Percentiles rank a stretch among this genome's conserved stretches.
These are phyloP conservation scores for Steinernema scapterisci DNA, from an alignment of 2,888 invertebrate species.

Conservation along the genomic window DNA sequence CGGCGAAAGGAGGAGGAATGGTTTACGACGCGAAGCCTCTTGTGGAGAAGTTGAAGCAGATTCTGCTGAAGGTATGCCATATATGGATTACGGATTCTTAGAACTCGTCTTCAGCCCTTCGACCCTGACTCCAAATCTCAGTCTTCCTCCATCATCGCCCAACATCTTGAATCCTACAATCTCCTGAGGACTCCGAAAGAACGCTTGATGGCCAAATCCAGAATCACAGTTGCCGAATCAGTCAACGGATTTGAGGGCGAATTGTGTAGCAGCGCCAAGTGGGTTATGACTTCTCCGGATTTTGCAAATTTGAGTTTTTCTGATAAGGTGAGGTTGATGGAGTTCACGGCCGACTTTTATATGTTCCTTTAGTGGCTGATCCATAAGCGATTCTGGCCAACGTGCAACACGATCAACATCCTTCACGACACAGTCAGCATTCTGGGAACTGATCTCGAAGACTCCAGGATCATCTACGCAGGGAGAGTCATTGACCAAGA, in stretches of 20 bases:
- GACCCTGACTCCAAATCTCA: too few species aligned
- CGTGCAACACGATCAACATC: background rate
- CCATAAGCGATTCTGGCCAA: background rate
- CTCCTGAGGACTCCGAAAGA: too few species aligned
- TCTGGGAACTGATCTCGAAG: background rate
- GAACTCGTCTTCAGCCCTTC: background rate
- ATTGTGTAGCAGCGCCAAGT: background rate
- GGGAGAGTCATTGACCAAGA: background rate
- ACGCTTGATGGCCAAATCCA: background rate
- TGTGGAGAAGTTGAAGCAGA: background rate
- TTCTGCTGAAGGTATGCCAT: background rate
- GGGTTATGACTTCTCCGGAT: background rate
- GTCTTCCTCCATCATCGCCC: background rate
- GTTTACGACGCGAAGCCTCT: slow-evolving; percentile 8
- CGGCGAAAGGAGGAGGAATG: background rate
- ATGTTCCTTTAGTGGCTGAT: background rate
- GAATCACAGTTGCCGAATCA: background rate
- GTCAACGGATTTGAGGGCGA: background rate
- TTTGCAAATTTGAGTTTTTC: background rate
- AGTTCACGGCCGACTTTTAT: background rate
- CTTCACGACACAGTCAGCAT: background rate
- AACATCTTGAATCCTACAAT: too few species aligned
- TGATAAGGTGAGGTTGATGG: background rate
- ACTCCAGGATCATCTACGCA: background rate
- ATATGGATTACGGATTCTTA: background rate